Percentiles rank a stretch among this genome's conserved stretches.
Evolutionary conservation across 2,113 vertebrate genomes (phyloP).

Genomic region (Shinisaurus crocodilurus): DNA sequence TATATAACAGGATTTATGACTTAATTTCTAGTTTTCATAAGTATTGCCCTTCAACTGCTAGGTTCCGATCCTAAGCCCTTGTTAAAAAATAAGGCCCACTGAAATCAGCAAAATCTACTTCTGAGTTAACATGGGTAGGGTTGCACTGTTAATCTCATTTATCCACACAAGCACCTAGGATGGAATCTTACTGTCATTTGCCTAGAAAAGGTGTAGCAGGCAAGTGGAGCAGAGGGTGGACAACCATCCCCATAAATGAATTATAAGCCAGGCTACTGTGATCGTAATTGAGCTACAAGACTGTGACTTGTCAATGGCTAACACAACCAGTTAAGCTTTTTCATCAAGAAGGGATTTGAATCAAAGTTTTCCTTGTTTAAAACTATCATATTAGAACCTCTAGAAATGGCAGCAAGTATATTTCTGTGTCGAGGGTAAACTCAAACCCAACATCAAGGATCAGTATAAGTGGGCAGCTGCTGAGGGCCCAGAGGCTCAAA

Average conservation of each 20-base stretch:
- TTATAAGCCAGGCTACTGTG: background rate
- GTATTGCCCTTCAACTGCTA: background rate
- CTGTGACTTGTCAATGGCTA: background rate
- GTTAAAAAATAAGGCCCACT: background rate
- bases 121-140: background rate
- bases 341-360: background rate
- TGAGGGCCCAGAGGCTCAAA: too few relatives aligned
- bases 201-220: background rate
- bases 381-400: background rate
- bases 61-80: background rate
- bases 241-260: background rate
- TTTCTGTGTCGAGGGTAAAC: background rate
- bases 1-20: background rate
- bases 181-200: background rate
- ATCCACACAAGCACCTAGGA: background rate
- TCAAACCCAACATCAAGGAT: too few relatives aligned
- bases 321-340: background rate
- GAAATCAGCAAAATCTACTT: background rate
- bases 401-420: background rate
- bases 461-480: too few relatives aligned
- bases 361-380: background rate
- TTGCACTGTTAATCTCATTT: background rate
- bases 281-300: background rate
- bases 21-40: background rate
- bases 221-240: background rate